Evolutionary conservation across 1,140 invertebrate species (phyloP), one percentile per base, ranked within the genome.

Genomic region (Pteromalus puparum): DNA sequence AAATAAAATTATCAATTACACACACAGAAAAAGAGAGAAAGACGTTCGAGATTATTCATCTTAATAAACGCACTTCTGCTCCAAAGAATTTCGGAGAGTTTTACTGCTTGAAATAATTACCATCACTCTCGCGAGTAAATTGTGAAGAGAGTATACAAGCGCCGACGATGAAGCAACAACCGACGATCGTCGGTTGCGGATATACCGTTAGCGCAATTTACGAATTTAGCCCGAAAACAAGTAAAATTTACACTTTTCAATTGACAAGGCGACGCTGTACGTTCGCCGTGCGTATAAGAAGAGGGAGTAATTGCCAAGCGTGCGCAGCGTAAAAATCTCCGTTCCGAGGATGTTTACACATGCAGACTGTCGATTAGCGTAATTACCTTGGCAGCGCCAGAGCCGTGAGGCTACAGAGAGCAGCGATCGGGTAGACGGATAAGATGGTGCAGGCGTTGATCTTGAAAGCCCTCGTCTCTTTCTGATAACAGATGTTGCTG

Each of bases 361-460:
- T 26, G 68, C 18, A 26, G 12, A 34, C 13, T 74, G 68, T 82
- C 81, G 28, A 74, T 74, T 74, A 61, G 53, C 70, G 67, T 72
- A 82, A 82, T 75, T 89, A 92, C 92, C 92, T 93, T 78, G 92
- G 92, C 26, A 92, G 87, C 0, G 90, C 89, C 53, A 92, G 87
- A 15, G 91, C 89, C 67, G 89, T 85, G 0, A 93, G 88, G 87
- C 92, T 91, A 81, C 90, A 91, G n/a, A 92, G 70, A 10, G 89
- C 91, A 1, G 89, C 88, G 42, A 93, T 87, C 21, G 92, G 92
- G 83, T 92, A 93, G 34, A 93, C 87, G 9, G 86, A 90, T 9
- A 93, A 73, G 42, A 93, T 87, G 13, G 89, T 42, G 15, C 91
- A 86, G 28, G 86, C 80, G 80, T 91, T 92, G n/a, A 84, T 89